Conservation (phyloP, 2,888 invertebrate species). For the Metacarcinus magister region DNA sequence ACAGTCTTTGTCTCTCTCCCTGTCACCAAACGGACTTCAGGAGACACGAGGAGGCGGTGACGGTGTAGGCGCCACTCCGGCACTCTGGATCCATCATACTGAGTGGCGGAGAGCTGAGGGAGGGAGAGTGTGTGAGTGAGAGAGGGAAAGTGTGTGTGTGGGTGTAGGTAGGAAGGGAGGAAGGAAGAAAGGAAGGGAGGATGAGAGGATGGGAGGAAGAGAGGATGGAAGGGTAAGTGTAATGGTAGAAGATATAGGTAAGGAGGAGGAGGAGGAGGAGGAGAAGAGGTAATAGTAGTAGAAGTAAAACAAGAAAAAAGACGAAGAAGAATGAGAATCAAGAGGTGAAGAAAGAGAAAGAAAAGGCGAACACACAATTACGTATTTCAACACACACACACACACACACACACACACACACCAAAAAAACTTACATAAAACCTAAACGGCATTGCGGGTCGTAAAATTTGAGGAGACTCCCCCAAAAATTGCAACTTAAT, state of each 20-base stretch:
- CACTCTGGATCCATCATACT: slow-evolving; percentile 79
- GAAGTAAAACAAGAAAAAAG: too few species aligned
- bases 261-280: too few species aligned
- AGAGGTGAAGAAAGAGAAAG: not conserved
- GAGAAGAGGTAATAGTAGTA: too few species aligned
- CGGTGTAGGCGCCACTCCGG: slow-evolving; percentile 74
- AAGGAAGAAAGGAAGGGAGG: not conserved
- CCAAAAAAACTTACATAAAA: slow-evolving; percentile 88
- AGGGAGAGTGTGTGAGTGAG: not conserved
- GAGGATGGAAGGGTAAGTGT: not conserved
- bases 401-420: not conserved
- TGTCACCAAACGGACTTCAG: slow-evolving; percentile 80
- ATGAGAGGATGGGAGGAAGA: not conserved
- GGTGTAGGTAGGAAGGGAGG: not conserved
- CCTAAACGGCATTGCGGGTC: slow-evolving; percentile 96
- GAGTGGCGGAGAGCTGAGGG: slow-evolving; percentile 78
- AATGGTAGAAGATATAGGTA: not conserved
- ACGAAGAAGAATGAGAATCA: too few species aligned
- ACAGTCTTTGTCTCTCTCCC: slow-evolving; percentile 89
- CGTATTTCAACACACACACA: not conserved
- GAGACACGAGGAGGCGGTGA: slow-evolving; percentile 82
- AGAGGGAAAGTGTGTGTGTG: not conserved
- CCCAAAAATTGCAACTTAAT: slow-evolving; percentile 93
- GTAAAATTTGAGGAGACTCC: slow-evolving; percentile 96
- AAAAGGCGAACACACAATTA: not conserved